Evolutionary conservation across 2,888 invertebrate genomes (phyloP).

Genomic region (Thymelicus lineola): DNA sequence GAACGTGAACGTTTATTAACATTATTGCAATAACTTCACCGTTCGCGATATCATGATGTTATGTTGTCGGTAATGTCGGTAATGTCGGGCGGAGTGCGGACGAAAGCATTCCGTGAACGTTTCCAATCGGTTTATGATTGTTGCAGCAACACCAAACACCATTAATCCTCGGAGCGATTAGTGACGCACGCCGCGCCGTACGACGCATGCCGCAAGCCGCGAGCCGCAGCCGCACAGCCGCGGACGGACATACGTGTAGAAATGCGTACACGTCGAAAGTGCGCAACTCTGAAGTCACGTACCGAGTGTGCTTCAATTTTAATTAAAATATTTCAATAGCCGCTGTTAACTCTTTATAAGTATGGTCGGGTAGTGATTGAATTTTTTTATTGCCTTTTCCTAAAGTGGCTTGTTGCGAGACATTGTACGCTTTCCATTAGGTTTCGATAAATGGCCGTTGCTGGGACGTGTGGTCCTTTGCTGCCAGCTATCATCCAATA

Average conservation of each 20-base stretch:
- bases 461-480: background rate
- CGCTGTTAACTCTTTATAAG: background rate
- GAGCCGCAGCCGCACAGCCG: background rate
- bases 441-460: background rate
- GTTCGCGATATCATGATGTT: background rate
- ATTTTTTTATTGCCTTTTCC: background rate
- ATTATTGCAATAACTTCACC: no score
- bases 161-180: slow-evolving; percentile 26
- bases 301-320: slow-evolving; percentile 20
- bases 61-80: background rate
- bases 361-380: background rate
- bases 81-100: background rate
- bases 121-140: slow-evolving; percentile 13
- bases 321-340: slow-evolving; percentile 28
- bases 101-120: slow-evolving; percentile 2
- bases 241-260: slow-evolving; percentile 15
- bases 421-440: slow-evolving; percentile 2
- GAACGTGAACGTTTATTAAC: no score
- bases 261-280: slow-evolving; percentile 23
- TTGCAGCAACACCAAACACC: slow-evolving; percentile 9
- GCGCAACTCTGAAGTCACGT: slow-evolving; percentile 22
- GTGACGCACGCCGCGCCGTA: slow-evolving; percentile 5
- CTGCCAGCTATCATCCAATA: no score
- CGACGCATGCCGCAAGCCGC: no score
- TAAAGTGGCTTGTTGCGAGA: background rate